Base-by-base conservation (phyloP, 53 echinoderm and acorn worm species). In the Luidia sarsii region DNA sequence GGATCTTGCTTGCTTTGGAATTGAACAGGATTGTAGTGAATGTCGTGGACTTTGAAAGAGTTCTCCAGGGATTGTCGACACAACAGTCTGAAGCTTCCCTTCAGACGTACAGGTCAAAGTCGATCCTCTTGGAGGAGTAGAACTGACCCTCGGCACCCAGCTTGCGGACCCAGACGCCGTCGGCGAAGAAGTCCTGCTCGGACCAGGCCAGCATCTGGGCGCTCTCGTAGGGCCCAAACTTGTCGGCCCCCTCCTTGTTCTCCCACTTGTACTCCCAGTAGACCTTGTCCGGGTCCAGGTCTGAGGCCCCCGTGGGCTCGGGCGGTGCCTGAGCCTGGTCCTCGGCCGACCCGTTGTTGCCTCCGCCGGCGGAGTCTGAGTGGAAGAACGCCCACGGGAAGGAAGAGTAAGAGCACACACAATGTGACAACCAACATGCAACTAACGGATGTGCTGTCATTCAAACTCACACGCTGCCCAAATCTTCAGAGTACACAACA, bases 221-320 rank as follows among this genome's bases (percentile, higher is more conserved):
- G 41, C 99, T 99, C 16, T 86, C 74, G 55, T 80, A 99, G 9
- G 94, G 99, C 29, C 94, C 99, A 57, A 89, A 89, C 51, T 87
- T 70, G 33, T 99, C 94, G 2, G 89, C 89, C 3, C 87, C 87
- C 0, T 91, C 94, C 36, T 84, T 89, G 48, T 94, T 69, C 31
- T 99, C 94, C 99, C 94, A 91, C 74, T 89, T 91, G 82, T 94
- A 99, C 50, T 89, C 94, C 99, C 94, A 99, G 64, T 81, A 87
- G 55, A 87, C 75, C 21, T 80, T 81, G 51, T 99, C 99, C 3
- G 83, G 73, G 22, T 60, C 71, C 14, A 65, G 36, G n/a, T 57
- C 59, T 35, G 70, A 62, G 71, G 59, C 53, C 45, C 57, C 57
- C 4, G 29, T 70, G 45, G 83, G 34, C 31, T 69, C 35, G 7